Evolutionary conservation across 1,140 invertebrate genomes (phyloP).

Genomic region (Brachionus manjavacas): DNA sequence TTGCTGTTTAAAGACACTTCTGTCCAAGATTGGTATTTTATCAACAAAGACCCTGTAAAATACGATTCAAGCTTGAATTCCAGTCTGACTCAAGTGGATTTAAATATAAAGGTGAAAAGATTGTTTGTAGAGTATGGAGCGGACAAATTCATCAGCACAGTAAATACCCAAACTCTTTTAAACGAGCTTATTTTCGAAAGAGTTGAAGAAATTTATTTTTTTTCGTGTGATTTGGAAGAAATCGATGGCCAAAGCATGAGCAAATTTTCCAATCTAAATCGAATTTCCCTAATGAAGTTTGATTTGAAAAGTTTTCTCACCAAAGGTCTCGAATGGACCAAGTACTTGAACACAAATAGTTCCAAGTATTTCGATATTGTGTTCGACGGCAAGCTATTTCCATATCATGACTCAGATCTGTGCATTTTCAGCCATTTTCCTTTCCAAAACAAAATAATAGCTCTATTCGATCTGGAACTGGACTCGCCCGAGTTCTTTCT

Average conservation of each 20-base stretch:
- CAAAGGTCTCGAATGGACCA: conserved; percentile 6
- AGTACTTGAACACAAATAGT: neutral
- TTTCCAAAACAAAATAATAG: neutral
- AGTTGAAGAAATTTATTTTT: neutral
- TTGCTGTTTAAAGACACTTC: neutral
- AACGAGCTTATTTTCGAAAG: neutral
- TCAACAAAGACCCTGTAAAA: neutral
- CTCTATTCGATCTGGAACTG: neutral
- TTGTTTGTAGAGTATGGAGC: neutral
- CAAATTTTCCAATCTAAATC: neutral
- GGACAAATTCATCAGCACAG: neutral
- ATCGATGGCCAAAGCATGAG: conserved; percentile 19
- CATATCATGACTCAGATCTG: neutral
- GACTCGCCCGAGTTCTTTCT: neutral
- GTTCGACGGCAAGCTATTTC: neutral
- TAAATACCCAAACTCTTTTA: neutral
- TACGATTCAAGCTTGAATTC: neutral
- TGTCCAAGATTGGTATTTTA: neutral
- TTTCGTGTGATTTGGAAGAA: neutral
- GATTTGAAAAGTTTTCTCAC: neutral
- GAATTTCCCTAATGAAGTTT: neutral
- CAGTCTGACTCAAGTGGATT: neutral
- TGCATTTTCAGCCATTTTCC: conserved; percentile 29
- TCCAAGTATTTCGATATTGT: neutral
- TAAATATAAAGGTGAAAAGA: neutral